These are phyloP conservation scores for Prosopocoilus inquinatus DNA, from an alignment of 2,888 invertebrate genomes.

Conservation along the genomic window DNA sequence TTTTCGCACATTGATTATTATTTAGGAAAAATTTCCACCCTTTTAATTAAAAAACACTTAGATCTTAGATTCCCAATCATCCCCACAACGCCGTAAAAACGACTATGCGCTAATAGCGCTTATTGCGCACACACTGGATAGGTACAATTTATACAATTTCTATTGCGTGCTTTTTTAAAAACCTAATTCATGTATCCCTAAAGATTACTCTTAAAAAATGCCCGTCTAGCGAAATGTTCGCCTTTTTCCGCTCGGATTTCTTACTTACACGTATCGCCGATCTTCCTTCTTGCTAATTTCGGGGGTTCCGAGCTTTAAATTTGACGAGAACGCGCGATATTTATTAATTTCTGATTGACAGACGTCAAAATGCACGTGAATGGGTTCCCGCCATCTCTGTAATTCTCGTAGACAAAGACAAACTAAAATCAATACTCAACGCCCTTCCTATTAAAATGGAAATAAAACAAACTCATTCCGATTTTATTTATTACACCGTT, in stretches of 20 bases:
- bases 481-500: too few relatives aligned
- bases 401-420: slow-evolving; percentile 19
- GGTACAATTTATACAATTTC: slow-evolving; percentile 46
- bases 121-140: slow-evolving; percentile 47
- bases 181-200: slow-evolving; percentile 39
- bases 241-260: background rate
- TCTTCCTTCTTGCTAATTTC: background rate
- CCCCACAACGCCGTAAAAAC: slow-evolving; percentile 38
- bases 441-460: slow-evolving; percentile 10
- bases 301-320: slow-evolving; percentile 4
- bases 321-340: slow-evolving; percentile 13
- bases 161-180: slow-evolving; percentile 45
- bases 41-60: slow-evolving; percentile 30
- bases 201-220: slow-evolving; percentile 27
- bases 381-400: slow-evolving; percentile 42
- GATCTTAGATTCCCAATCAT: slow-evolving; percentile 36
- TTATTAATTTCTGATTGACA: slow-evolving; percentile 40
- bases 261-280: background rate
- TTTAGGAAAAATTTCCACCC: slow-evolving; percentile 24
- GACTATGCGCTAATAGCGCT: slow-evolving; percentile 40
- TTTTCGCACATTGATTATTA: slow-evolving; percentile 37
- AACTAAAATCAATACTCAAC: slow-evolving; percentile 22
- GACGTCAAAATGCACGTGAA: slow-evolving; percentile 44
- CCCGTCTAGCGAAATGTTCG: slow-evolving; percentile 3
- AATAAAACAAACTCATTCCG: slow-evolving; percentile 3